Percentiles rank a stretch among this genome's conserved stretches.
These are phyloP conservation scores for Salvator merianae DNA, from an alignment of 2,113 vertebrate species.

Conservation along the genomic window DNA sequence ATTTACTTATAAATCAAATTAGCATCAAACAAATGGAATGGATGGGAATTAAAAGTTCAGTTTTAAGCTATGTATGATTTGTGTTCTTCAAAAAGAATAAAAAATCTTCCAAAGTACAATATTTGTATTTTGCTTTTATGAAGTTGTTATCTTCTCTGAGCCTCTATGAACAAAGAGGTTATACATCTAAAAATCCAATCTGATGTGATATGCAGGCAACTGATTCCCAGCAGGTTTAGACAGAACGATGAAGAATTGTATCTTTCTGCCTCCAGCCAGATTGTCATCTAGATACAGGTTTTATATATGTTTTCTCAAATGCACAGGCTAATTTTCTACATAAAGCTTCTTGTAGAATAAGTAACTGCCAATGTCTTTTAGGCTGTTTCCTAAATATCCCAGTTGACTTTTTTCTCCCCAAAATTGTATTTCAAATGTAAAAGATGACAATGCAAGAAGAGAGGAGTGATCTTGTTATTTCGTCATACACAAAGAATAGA, in stretches of 20 bases:
- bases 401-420: background rate
- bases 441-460: background rate
- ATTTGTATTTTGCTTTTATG: background rate
- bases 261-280: conserved; percentile 3
- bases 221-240: background rate
- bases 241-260: conserved; percentile 9
- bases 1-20: no score
- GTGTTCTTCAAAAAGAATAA: background rate
- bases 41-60: background rate
- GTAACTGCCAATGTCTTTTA: background rate
- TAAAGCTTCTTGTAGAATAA: background rate
- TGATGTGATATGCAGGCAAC: background rate
- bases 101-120: background rate
- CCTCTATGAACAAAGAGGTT: background rate
- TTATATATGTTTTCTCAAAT: conserved; percentile 10
- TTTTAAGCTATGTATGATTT: background rate
- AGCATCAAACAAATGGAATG: no score
- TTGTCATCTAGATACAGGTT: background rate
- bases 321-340: conserved; percentile 6
- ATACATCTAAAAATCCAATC: conserved; percentile 4
- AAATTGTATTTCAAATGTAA: background rate
- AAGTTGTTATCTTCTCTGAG: background rate
- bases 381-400: background rate
- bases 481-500: background rate
- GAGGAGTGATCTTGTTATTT: background rate